These are phyloP conservation scores for Pollachius pollachius DNA, from an alignment of 2,113 vertebrate genomes.

Conservation along the genomic window DNA sequence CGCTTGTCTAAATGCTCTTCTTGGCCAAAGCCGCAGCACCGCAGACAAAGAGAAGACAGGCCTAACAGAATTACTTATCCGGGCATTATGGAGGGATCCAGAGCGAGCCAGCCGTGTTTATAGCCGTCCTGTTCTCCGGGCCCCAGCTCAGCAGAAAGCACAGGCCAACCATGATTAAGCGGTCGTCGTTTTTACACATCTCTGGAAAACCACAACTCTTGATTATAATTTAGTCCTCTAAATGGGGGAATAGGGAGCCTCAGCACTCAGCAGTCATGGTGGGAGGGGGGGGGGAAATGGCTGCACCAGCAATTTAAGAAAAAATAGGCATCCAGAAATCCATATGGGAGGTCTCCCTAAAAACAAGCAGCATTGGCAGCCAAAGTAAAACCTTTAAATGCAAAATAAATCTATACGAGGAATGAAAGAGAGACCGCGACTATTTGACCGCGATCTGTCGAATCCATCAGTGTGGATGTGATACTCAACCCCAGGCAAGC, in stretches of 20 bases:
- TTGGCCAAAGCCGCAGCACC: slow-evolving; percentile 47
- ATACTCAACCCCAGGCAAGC: slow-evolving; percentile 17
- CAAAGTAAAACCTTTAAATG: no score
- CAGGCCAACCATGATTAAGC: slow-evolving; percentile 51
- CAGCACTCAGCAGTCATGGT: slow-evolving; percentile 47
- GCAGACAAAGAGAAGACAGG: slow-evolving; percentile 59
- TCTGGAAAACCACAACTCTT: slow-evolving; percentile 41
- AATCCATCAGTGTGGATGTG: slow-evolving; percentile 16
- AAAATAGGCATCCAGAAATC: slow-evolving; percentile 15
- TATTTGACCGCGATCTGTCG: no score
- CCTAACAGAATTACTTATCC: slow-evolving; percentile 42
- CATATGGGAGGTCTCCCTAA: slow-evolving; percentile 20
- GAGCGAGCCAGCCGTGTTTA: slow-evolving; percentile 49
- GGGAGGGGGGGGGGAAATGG: slow-evolving; percentile 43
- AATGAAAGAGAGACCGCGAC: no score
- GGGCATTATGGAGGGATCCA: slow-evolving; percentile 47
- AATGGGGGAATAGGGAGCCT: slow-evolving; percentile 36
- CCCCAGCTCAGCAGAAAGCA: slow-evolving; percentile 41
- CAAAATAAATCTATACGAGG: no score
- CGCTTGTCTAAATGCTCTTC: slow-evolving; percentile 48
- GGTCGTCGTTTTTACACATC: slow-evolving; percentile 43
- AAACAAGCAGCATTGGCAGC: no score
- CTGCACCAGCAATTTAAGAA: slow-evolving; percentile 38
- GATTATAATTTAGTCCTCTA: slow-evolving; percentile 38
- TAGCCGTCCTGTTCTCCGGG: slow-evolving; percentile 24